Base-by-base conservation (phyloP, 2,888 invertebrate species). In the Conomelus anceps region DNA sequence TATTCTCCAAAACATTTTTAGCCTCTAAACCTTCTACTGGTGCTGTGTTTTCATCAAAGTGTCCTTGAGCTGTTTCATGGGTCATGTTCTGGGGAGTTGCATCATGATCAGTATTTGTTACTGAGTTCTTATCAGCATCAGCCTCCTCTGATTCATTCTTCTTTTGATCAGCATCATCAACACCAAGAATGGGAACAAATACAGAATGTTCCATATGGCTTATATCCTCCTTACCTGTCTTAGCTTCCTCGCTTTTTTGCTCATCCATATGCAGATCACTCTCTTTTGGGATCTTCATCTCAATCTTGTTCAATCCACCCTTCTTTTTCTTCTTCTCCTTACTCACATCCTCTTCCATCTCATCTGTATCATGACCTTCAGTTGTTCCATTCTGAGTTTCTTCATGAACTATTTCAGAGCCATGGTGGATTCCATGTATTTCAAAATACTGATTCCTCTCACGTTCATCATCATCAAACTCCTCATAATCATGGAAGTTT, bases 301-400 rank as follows among this genome's bases (percentile, higher is more conserved):
- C 26, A n/a, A n/a, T 41, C 85, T 22, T 26, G 22, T 63, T 88
- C 29, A 34, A 87, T 87, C 20, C 89, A 23, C 17, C 89, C 89
- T 89, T 89, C 88, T 29, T 84, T 84, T 20, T 88, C 86, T 29
- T 63, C 20, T 26, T 86, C 86, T 34, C 23, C 41, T 20, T 26
- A 41, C 34, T 29, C 22, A 22, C 13, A 26, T 29, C 41, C 1
- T 41, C n/a, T 11, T 34, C 41, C 23, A 22, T 13, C 17, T 22
- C 23, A 41, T 34, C 41, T n/a, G 13, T 13, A 3, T 22, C 23
- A 41, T 87, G 87, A 0, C 22, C 41, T 34, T 87, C 87, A 63
- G 63, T n/a, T 6, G 63, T 63, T 63, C 63, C 63, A 63, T 63
- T 63, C 63, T 63, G 63, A 4, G 63, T 9, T n/a, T 63, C 63